These are phyloP conservation scores for Mystacornis crossleyi DNA, from an alignment of 2,113 vertebrate species.

Conservation along the genomic window DNA sequence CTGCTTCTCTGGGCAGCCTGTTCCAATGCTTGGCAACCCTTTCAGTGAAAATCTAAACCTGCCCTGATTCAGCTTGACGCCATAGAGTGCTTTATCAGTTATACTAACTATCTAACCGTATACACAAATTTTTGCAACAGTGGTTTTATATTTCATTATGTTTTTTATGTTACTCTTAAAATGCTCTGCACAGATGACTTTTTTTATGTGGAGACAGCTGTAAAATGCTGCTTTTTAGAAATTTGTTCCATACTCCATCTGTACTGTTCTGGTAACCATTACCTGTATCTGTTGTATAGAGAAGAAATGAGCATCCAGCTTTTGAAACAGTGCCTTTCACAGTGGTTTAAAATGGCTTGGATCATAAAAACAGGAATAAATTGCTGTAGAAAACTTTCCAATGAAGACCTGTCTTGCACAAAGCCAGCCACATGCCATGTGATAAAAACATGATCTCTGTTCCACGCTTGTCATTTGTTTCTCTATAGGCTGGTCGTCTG, in stretches of 20 bases:
- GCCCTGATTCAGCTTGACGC: not conserved
- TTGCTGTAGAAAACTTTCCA: not conserved
- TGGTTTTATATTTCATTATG: not conserved
- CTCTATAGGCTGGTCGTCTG: slow-evolving; percentile 77
- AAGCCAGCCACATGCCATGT: not conserved
- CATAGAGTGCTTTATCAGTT: not conserved
- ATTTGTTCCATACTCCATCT: not conserved
- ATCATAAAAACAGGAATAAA: not conserved
- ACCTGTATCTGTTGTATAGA: fast-evolving
- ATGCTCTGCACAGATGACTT: not conserved
- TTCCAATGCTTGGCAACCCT: not conserved
- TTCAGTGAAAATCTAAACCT: not conserved
- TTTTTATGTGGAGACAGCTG: not conserved
- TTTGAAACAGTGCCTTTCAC: not conserved
- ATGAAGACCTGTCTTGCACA: not conserved
- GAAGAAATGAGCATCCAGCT: not conserved
- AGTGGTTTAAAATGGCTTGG: fast-evolving
- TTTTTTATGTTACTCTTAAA: not conserved
- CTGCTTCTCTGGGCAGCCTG: not conserved
- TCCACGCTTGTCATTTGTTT: not conserved
- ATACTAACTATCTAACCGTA: not conserved
- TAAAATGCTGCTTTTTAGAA: not conserved
- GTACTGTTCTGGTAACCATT: not conserved
- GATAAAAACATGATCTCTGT: not conserved
- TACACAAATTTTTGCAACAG: not conserved